These are phyloP conservation scores for Passer domesticus DNA, from an alignment of 2,113 vertebrate genomes.

Conservation along the genomic window DNA sequence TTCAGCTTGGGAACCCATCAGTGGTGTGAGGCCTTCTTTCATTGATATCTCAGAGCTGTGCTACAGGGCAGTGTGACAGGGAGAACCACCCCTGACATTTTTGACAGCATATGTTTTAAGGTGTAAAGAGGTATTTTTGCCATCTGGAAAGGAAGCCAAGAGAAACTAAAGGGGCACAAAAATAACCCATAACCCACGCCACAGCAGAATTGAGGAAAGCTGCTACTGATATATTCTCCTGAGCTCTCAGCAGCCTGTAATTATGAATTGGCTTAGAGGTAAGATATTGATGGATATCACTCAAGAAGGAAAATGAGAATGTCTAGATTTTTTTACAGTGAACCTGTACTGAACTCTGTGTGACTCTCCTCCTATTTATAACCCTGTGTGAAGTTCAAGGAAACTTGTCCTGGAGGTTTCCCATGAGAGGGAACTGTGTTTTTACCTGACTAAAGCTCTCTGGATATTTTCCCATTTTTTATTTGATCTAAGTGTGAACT, in stretches of 20 bases:
- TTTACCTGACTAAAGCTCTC: conserved; percentile 66
- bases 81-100: neutral
- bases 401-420: conserved; percentile 67
- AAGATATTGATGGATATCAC: conserved; percentile 39
- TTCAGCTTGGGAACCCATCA: neutral
- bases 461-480: conserved; percentile 67
- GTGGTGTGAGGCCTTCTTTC: neutral
- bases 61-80: neutral
- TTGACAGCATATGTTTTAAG: neutral
- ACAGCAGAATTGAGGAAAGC: neutral
- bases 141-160: neutral
- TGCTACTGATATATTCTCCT: neutral
- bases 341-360: conserved; percentile 35
- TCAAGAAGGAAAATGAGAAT: conserved; percentile 50
- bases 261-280: conserved; percentile 33
- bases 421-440: conserved; percentile 53
- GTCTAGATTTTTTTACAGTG: conserved; percentile 2
- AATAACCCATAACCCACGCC: neutral
- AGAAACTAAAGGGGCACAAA: neutral
- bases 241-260: conserved; percentile 37
- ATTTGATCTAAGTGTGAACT: conserved; percentile 73
- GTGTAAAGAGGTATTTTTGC: conserved; percentile 5
- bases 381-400: conserved; percentile 38
- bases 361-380: conserved; percentile 51
- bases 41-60: neutral